A percentile compares a stretch with the other conserved stretches of the same genome.
These are phyloP conservation scores for Conus canariensis DNA, from an alignment of 2,888 invertebrate species.

Conservation along the genomic window DNA sequence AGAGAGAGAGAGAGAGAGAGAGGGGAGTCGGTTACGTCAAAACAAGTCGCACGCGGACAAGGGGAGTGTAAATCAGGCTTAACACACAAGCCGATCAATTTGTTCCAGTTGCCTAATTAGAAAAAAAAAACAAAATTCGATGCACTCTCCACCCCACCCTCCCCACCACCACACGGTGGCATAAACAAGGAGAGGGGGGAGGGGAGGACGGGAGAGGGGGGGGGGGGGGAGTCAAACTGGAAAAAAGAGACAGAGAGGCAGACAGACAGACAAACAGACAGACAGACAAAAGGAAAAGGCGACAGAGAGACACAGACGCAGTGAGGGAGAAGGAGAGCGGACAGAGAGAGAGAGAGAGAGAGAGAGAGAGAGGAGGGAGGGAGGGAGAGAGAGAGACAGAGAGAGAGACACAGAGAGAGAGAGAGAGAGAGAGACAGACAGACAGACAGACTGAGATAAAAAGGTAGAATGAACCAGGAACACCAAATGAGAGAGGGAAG, in stretches of 20 bases:
- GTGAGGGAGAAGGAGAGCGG: background rate
- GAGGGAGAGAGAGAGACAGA: background rate
- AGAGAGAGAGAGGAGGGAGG: background rate
- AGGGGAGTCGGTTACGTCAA: no score
- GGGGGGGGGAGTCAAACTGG: background rate
- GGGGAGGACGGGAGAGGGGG: background rate
- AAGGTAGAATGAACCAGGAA: background rate
- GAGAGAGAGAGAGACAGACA: background rate
- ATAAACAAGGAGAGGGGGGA: background rate
- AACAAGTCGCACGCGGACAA: no score
- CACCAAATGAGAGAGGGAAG: background rate
- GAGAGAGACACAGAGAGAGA: background rate
- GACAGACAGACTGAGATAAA: background rate
- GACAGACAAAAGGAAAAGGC: background rate
- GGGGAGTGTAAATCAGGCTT: no score
- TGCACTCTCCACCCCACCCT: no score
- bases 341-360: background rate
- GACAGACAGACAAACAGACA: background rate
- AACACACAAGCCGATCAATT: no score
- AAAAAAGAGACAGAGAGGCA: background rate
- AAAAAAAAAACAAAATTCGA: no score
- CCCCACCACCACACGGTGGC: no score
- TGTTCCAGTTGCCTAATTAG: no score
- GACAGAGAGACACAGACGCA: background rate
- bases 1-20: no score